These are phyloP conservation scores for Borostomias antarcticus DNA, from an alignment of 2,797 vertebrate species.

Conservation along the genomic window DNA sequence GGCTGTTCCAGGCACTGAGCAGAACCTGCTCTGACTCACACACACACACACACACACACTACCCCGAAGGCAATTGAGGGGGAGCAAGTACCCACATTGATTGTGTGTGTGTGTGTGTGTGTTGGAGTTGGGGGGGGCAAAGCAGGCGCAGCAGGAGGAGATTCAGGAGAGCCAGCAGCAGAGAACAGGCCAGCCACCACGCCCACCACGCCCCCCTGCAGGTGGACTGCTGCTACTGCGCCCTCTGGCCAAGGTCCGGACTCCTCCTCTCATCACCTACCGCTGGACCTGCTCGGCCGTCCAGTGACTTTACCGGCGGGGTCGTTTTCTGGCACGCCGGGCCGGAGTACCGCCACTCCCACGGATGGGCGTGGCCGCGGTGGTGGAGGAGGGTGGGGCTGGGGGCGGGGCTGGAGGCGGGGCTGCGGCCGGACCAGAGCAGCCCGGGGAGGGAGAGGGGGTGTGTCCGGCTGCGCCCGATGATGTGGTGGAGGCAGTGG, in stretches of 20 bases:
- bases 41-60: background rate
- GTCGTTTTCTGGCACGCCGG: conserved; percentile 47
- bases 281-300: conserved; percentile 67
- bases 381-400: conserved; percentile 4
- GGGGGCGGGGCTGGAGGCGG: conserved; percentile 35
- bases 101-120: too few relatives aligned
- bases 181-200: too few relatives aligned
- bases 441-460: conserved; percentile 62
- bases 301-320: conserved; percentile 31
- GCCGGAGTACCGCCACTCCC: conserved; percentile 19
- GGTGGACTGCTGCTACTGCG: conserved; percentile 29
- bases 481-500: conserved; percentile 72
- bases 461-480: conserved; percentile 70
- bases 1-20: background rate
- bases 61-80: background rate
- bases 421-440: background rate
- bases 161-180: conserved; percentile 37
- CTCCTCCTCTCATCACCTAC: background rate
- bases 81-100: too few relatives aligned
- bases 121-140: conserved; percentile 21
- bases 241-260: conserved; percentile 23
- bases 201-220: conserved; percentile 1
- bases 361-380: conserved; percentile 33
- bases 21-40: background rate
- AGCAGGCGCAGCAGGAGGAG: conserved; percentile 1